Percentiles rank a stretch among this genome's conserved stretches.
Evolutionary conservation across 2,797 vertebrate species (phyloP).

Genomic region (Alectoris magna): DNA sequence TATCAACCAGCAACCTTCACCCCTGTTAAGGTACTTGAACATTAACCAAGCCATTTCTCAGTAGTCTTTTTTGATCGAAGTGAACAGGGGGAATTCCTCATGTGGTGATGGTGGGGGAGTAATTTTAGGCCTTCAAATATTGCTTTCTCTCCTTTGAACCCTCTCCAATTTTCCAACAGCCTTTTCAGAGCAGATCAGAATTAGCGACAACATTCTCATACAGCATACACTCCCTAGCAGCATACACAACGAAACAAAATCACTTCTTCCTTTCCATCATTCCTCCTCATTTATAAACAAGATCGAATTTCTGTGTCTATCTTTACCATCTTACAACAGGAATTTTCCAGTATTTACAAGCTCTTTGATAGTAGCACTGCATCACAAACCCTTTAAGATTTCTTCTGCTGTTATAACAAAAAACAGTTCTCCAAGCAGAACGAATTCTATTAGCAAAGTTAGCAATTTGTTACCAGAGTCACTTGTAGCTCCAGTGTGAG

Average conservation of each 20-base stretch:
- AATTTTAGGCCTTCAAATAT: conserved; percentile 25
- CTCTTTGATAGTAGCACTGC: neutral
- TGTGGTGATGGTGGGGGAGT: neutral
- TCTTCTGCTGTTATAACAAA: neutral
- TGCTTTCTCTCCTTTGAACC: neutral
- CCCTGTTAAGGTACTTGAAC: conserved; percentile 9
- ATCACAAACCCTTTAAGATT: neutral
- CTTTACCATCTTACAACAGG: neutral
- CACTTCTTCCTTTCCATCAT: neutral
- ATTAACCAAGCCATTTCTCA: conserved; percentile 6
- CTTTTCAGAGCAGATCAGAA: conserved; percentile 10
- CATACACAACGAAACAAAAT: conserved; percentile 7
- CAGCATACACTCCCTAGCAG: neutral
- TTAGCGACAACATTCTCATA: conserved; percentile 1
- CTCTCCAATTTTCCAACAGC: conserved; percentile 35
- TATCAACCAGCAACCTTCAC: conserved; percentile 15
- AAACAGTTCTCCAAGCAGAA: neutral
- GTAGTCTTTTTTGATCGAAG: neutral
- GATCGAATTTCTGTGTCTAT: neutral
- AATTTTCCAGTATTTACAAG: conserved; percentile 1
- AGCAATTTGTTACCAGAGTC: neutral
- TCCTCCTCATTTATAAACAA: conserved; percentile 9
- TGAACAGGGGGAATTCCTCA: conserved; percentile 39
- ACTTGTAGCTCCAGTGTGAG: neutral
- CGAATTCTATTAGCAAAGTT: neutral